Base-by-base conservation (phyloP, 1,140 invertebrate species). In the Laodelphax striatellus region DNA sequence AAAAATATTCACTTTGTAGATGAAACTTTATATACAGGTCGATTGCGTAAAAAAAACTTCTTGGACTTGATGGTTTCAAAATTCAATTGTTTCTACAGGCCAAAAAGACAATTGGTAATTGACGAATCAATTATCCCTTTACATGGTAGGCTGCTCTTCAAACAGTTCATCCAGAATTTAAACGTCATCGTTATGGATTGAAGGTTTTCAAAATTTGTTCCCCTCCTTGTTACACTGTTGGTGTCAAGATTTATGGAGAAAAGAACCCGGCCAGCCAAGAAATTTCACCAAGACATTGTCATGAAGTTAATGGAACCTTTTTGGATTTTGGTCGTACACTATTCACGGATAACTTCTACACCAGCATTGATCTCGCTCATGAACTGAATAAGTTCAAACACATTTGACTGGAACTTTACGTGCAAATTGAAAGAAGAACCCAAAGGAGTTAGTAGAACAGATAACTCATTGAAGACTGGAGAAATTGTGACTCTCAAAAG, bases 41-140 rank as follows among this genome's bases (percentile, higher is more conserved):
- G 24, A 19, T 31, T 19, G 31, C 42, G 21, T n/a, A 58, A 50
- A 50, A 22, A 42, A 44, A 43, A 19, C 24, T 34, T 58, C 19
- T 43, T 58, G 22, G 44, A 58, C 38, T 46, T 58, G 22, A 19
- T 59, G 24, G 46, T 54, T 11, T 31, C 28, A 55, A 63, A 63
- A 52, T 62, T 55, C 46, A 38, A 54, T 38, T 56, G 60, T 44
- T 41, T 16, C n/a, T 52, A n/a, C n/a, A 62, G 57, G 11, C 63
- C 63, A 21, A 61, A 62, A 19, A 46, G 68, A 62, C 58, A 66
- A 55, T 43, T 72, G 13, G 65, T 65, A 13, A 66, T 73, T 28
- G 72, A 75, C 62, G 72, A 74, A 64, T 64, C 62, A 28, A 67
- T 74, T 8, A 57, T 72, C 2, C 60, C 64, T 13, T 73, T 71